Percentiles rank a stretch among this genome's conserved stretches.
Conservation (phyloP, 2,797 vertebrate genomes). For the Erithacus rubecula region DNA sequence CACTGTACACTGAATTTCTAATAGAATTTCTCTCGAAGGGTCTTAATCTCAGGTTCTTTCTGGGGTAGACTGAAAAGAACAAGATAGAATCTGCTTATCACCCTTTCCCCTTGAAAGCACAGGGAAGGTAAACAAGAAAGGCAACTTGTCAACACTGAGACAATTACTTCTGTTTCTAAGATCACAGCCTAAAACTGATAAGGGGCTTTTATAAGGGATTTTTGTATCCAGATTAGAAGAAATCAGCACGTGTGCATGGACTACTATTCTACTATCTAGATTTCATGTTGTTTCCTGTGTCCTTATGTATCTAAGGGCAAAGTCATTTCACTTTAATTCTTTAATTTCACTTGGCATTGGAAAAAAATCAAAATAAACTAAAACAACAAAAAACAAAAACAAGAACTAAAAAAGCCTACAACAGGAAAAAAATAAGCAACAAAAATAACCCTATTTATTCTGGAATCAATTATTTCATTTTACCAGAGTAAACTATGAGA, state of each 20-base stretch:
- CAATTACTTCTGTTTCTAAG: constrained; percentile 45
- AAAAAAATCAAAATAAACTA: background rate
- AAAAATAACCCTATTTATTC: background rate
- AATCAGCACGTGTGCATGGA: background rate
- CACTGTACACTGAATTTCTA: constrained; percentile 25
- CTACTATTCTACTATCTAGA: background rate
- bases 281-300: background rate
- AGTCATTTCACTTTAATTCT: background rate
- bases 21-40: constrained; percentile 15
- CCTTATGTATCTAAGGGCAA: background rate
- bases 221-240: constrained; percentile 43
- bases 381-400: background rate
- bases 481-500: background rate
- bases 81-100: constrained; percentile 43
- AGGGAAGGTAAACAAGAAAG: constrained; percentile 46
- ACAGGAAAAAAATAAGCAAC: background rate
- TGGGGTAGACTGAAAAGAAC: background rate
- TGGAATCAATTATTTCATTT: background rate
- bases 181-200: constrained; percentile 17
- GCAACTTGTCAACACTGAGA: constrained; percentile 21
- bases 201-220: constrained; percentile 38
- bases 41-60: constrained; percentile 37
- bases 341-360: background rate
- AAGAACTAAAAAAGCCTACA: background rate
- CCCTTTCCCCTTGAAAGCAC: constrained; percentile 8